Percentiles rank a stretch among this genome's conserved stretches.
These are phyloP conservation scores for Candidula unifasciata DNA, from an alignment of 2,888 invertebrate genomes.

Conservation along the genomic window DNA sequence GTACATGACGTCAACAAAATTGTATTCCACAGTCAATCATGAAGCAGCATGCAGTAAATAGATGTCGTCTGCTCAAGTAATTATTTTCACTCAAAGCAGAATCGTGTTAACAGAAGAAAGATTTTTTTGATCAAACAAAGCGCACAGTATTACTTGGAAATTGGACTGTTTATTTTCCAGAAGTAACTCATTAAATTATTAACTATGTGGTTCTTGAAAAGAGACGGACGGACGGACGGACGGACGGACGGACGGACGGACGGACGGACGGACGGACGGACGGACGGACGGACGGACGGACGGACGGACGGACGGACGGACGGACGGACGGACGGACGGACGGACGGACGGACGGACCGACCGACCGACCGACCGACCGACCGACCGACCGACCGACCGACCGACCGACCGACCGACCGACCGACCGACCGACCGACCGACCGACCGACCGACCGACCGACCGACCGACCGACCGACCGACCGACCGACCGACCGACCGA, in stretches of 20 bases:
- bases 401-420: slow-evolving; percentile 25
- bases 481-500: neutral
- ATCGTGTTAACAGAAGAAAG: too few species aligned
- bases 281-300: slow-evolving; percentile 18
- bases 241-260: slow-evolving; percentile 23
- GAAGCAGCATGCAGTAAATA: too few species aligned
- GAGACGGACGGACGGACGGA: slow-evolving; percentile 9
- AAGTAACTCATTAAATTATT: too few species aligned
- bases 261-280: slow-evolving; percentile 19
- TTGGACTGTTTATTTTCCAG: too few species aligned
- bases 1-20: too few species aligned
- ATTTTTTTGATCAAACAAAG: too few species aligned
- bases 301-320: slow-evolving; percentile 11
- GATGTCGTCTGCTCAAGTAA: too few species aligned
- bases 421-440: slow-evolving; percentile 15
- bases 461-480: slow-evolving; percentile 6
- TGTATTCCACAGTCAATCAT: too few species aligned
- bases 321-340: neutral
- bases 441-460: slow-evolving; percentile 15
- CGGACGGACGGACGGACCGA: neutral
- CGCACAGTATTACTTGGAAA: too few species aligned
- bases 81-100: too few species aligned
- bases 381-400: slow-evolving; percentile 26
- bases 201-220: too few species aligned
- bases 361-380: slow-evolving; percentile 17